phyloP scores from a whole-genome alignment of 2,113 vertebrate species.

The Labeo catla region DNA sequence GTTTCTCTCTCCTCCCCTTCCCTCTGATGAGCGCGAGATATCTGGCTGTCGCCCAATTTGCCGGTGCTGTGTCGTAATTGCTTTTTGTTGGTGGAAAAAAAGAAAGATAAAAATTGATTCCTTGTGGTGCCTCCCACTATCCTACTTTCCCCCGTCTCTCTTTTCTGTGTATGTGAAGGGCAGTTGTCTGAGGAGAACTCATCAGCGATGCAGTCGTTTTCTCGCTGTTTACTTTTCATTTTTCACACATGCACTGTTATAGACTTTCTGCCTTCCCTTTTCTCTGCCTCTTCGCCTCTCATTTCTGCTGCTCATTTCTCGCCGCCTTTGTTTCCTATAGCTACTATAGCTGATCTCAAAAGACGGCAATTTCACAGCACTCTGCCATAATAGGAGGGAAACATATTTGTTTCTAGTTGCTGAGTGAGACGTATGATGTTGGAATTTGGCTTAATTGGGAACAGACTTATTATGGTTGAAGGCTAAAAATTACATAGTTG shows the following conservation, averaged over 20 bases:
- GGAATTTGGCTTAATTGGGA: not conserved
- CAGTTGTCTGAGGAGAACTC: slow-evolving; percentile 63
- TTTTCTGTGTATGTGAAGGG: slow-evolving; percentile 54
- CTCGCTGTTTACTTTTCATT: slow-evolving; percentile 73
- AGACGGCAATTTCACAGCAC: slow-evolving; percentile 65
- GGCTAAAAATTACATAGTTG: not conserved
- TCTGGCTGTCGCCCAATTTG: slow-evolving; percentile 66
- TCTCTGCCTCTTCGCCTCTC: slow-evolving; percentile 1
- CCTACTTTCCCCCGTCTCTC: not conserved
- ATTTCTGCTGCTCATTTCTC: slow-evolving; percentile 15
- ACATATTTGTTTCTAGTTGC: slow-evolving; percentile 45
- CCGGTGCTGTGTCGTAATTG: slow-evolving; percentile 66
- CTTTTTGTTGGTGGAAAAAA: slow-evolving; percentile 62
- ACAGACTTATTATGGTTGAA: not conserved
- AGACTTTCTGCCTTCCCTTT: slow-evolving; percentile 33
- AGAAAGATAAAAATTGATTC: slow-evolving; percentile 48
- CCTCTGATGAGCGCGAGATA: slow-evolving; percentile 46
- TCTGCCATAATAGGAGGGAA: slow-evolving; percentile 52
- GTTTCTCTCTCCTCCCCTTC: slow-evolving; percentile 14
- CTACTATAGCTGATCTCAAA: slow-evolving; percentile 46
- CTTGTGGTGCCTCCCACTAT: slow-evolving; percentile 37
- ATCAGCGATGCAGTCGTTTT: slow-evolving; percentile 64
- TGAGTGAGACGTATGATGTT: not conserved
- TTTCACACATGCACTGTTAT: slow-evolving; percentile 69
- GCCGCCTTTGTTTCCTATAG: slow-evolving; percentile 21